Evolutionary conservation across 2,888 invertebrate genomes (phyloP).

Genomic region (Dynastes maya): DNA sequence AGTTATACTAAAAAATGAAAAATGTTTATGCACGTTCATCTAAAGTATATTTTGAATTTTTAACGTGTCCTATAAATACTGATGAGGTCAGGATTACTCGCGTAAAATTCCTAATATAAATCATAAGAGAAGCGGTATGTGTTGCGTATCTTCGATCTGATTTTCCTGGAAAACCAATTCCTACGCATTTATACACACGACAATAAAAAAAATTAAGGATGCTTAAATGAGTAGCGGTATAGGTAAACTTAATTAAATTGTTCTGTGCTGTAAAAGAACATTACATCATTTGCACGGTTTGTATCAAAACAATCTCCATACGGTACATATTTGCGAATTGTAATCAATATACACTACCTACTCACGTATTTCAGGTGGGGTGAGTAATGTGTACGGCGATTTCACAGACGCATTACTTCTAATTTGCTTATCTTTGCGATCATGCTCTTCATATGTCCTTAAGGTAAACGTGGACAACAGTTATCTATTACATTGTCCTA

Average conservation of each 20-base stretch:
- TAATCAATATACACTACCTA: neutral
- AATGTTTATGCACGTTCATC: neutral
- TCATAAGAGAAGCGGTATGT: neutral
- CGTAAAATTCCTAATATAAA: conserved; percentile 30
- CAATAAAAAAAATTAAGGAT: too few relatives aligned
- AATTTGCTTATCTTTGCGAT: too few relatives aligned
- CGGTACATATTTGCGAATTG: neutral
- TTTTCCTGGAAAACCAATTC: neutral
- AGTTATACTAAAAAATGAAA: neutral
- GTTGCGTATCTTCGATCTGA: neutral
- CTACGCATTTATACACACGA: too few relatives aligned
- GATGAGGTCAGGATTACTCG: conserved; percentile 8
- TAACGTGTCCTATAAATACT: conserved; percentile 16
- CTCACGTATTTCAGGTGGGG: too few relatives aligned
- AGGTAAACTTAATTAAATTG: neutral
- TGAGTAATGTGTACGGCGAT: too few relatives aligned
- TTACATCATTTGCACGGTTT: neutral
- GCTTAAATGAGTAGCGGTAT: too few relatives aligned
- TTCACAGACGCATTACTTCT: too few relatives aligned
- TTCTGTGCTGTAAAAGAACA: neutral
- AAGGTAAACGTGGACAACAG: too few relatives aligned
- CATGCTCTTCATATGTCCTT: too few relatives aligned
- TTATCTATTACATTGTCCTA: too few relatives aligned
- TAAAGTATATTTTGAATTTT: neutral
- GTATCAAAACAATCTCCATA: neutral